Percentiles rank a stretch among this genome's conserved stretches.
These are phyloP conservation scores for Papilio xuthus DNA, from an alignment of 1,140 invertebrate species.

Conservation along the genomic window DNA sequence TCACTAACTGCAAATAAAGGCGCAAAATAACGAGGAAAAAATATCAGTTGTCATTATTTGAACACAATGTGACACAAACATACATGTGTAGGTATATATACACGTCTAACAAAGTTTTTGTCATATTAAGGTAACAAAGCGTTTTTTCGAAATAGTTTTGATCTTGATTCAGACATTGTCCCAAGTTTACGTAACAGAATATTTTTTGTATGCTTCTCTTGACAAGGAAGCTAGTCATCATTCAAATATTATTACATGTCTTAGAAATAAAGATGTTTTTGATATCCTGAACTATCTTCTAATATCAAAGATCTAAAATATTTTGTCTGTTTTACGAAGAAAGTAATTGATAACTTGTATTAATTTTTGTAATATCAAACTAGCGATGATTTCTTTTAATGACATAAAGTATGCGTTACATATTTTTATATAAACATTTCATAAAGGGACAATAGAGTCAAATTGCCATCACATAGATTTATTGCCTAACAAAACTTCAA, in stretches of 20 bases:
- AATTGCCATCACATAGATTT: constrained; percentile 43
- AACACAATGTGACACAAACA: background rate
- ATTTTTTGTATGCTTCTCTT: background rate
- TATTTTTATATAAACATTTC: constrained; percentile 4
- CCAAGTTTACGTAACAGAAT: background rate
- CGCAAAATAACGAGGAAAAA: background rate
- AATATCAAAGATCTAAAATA: background rate
- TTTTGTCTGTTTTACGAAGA: too few relatives aligned
- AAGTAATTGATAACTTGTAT: too few relatives aligned
- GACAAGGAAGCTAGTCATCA: background rate
- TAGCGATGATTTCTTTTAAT: background rate
- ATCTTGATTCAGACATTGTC: background rate
- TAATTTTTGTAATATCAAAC: background rate
- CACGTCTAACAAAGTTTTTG: background rate
- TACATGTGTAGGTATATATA: background rate
- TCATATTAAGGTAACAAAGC: background rate
- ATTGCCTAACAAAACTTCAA: constrained; percentile 53
- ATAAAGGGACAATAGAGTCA: constrained; percentile 25
- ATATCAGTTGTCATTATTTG: background rate
- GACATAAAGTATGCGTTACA: background rate
- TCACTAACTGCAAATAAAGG: background rate
- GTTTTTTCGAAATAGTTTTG: background rate
- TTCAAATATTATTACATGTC: background rate
- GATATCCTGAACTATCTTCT: background rate
- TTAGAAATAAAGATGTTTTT: too few relatives aligned